Percentiles rank a stretch among this genome's conserved stretches.
These are phyloP conservation scores for Leptinotarsa defecta DNA, from an alignment of 1,140 invertebrate species.

Conservation along the genomic window DNA sequence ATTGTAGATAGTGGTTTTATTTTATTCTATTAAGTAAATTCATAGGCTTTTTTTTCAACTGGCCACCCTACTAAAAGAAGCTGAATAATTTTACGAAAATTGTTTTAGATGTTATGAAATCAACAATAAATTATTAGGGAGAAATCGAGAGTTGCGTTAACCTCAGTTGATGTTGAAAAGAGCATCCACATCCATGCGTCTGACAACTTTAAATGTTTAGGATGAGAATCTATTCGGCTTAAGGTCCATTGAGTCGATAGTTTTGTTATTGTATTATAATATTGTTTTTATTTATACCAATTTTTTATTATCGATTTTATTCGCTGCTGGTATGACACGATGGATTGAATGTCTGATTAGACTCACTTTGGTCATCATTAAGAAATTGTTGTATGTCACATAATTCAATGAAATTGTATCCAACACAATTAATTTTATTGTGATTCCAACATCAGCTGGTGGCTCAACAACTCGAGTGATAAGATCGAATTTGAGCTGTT, in stretches of 20 bases:
- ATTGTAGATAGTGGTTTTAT: not conserved
- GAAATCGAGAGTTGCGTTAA: not conserved
- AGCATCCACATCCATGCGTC: too few relatives aligned
- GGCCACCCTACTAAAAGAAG: slow-evolving; percentile 48
- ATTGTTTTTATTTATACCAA: not conserved
- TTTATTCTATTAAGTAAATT: not conserved
- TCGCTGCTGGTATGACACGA: not conserved
- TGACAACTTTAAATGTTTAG: too few relatives aligned
- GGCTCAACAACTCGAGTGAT: too few relatives aligned
- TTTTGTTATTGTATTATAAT: too few relatives aligned
- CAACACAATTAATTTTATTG: too few relatives aligned
- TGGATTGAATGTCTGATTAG: too few relatives aligned
- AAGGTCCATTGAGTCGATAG: too few relatives aligned
- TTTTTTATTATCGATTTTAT: slow-evolving; percentile 2
- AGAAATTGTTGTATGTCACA: too few relatives aligned
- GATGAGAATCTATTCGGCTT: too few relatives aligned
- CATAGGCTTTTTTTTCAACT: slow-evolving; percentile 1
- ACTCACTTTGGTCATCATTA: too few relatives aligned
- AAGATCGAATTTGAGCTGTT: not conserved
- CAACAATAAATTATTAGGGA: not conserved
- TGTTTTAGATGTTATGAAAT: not conserved
- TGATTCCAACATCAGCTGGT: too few relatives aligned
- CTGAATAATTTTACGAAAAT: slow-evolving; percentile 4
- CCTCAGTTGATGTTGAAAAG: not conserved
- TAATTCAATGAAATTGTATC: too few relatives aligned